Base-by-base conservation (phyloP, 2,797 vertebrate genomes). In the Mallotus villosus region DNA sequence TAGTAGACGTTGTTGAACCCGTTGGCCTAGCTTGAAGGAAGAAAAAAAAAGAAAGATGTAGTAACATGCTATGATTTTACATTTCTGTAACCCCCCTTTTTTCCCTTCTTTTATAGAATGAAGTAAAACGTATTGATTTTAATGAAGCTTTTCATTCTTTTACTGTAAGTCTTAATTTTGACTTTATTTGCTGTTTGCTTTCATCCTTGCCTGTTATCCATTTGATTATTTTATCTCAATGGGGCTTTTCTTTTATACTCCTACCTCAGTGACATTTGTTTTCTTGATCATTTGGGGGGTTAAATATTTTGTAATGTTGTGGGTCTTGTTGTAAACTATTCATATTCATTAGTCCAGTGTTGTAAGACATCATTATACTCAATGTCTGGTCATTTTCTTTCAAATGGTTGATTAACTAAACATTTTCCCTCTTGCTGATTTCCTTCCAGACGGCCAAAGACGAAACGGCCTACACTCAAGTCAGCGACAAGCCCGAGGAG, bases 101-200 rank as follows among this genome's bases (percentile, higher is more conserved):
- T 89, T 92, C 81, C 82, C 84, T 93, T 92, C 88, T 84, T 82
- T 91, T 94, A 91, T 92, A 94, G 93, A 94, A 93, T 87, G 93
- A 94, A 93, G 93, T 94, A 90, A 94, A 94, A 92, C 93, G 93
- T 92, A 94, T 94, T 93, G 93, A 94, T 94, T 94, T 94, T 94
- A 92, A 88, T 90, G 93, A 94, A 87, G 93, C 93, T 93, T 94
- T 94, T 94, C 93, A 92, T 94, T 94, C 93, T 94, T 94, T 94
- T 93, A 68, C 93, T 94, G 93, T 94, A 94, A 94, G 93, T 94
- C 89, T 91, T 93, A 70, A 89, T 91, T 93, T 86, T 87, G 81
- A 89, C 85, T 46, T 90, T 85, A 84, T 89, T 93, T 92, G 90
- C 82, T 85, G 59, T 90, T 89, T 82, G 82, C 67, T 75, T 91